These are phyloP conservation scores for Dendrophyllia cribrosa DNA, from an alignment of 64 coral and sea anemone genomes.

Conservation along the genomic window DNA sequence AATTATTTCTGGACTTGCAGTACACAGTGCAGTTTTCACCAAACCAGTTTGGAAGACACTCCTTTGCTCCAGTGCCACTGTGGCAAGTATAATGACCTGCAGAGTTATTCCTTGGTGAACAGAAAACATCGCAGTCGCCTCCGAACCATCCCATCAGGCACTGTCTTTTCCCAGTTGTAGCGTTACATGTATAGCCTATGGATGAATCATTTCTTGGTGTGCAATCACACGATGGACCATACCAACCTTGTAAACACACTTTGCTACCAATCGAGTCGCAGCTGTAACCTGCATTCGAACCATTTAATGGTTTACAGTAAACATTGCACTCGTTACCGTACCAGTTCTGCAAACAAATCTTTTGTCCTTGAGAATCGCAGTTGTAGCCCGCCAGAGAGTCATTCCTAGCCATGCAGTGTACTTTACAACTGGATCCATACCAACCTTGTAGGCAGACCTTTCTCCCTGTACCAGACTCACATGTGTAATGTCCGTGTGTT, in stretches of 20 bases:
- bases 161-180: slow-evolving; percentile 45
- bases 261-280: slow-evolving; percentile 69
- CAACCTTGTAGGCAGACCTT: slow-evolving; percentile 73
- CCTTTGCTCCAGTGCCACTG: slow-evolving; percentile 71
- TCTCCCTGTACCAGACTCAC: slow-evolving; percentile 51
- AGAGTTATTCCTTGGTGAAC: slow-evolving; percentile 71
- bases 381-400: slow-evolving; percentile 69
- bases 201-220: slow-evolving; percentile 66
- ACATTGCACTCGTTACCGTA: slow-evolving; percentile 73
- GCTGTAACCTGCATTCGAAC: slow-evolving; percentile 68
- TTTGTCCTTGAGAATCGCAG: slow-evolving; percentile 58
- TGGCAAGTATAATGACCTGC: slow-evolving; percentile 77
- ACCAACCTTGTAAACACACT: slow-evolving; percentile 69
- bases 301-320: slow-evolving; percentile 64
- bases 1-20: slow-evolving; percentile 60
- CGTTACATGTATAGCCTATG: slow-evolving; percentile 62
- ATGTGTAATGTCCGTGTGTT: slow-evolving; percentile 77
- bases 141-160: slow-evolving; percentile 78
- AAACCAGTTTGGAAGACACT: slow-evolving; percentile 80
- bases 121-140: slow-evolving; percentile 38
- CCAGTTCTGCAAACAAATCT: slow-evolving; percentile 76
- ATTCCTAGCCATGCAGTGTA: slow-evolving; percentile 64
- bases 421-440: slow-evolving; percentile 70
- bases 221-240: slow-evolving; percentile 83
- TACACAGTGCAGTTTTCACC: slow-evolving; percentile 72